Evolutionary conservation across 1,140 invertebrate species (phyloP), one percentile per base, ranked within the genome.

Genomic region (Zaprionus inermis): DNA sequence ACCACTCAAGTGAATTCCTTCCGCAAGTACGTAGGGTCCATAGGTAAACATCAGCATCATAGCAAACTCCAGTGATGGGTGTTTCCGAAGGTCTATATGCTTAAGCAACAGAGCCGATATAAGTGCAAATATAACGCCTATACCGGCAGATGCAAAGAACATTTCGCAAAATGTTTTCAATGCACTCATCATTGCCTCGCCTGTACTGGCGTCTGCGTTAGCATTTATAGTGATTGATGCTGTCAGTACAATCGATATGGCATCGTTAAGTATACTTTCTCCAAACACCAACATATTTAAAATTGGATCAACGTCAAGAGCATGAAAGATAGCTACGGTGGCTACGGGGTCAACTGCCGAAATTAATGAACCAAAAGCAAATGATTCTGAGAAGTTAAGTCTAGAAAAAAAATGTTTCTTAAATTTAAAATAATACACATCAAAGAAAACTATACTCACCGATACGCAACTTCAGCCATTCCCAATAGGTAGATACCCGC

Each of bases 311-410:
- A 99, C 96, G 93, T 99, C 97, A 2, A 99, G 93, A 10, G 98
- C 84, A 93, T 99, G 97, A 91, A 99, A 99, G 79, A 99, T 99
- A 3, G 99, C 98, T 44, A 99, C 95, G 0, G 98, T 99, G 12
- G 98, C 98, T 7, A 99, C 98, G 5, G 98, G 98, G 94, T 99
- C 98, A 14, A 99, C 98, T 57, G 98, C 98, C n/a, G 98, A 99
- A 91, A 99, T 99, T 1, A 92, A 72, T 3, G 98, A 99, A 5
- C 98, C 98, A 94, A 99, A 99, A 1, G 98, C 98, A 95, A 99
- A 99, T 75, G 98, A 99, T 93, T 99, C 98, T 1, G 98, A 96
- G 92, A 99, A 98, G 92, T 81, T 79, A 0, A 92, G 76, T 3
- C 91, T 91, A 18, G 38, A 12, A 28, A 41, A 41, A 2, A 32